Conservation (phyloP, 2,888 invertebrate genomes). For the Tortricodes alternella region DNA sequence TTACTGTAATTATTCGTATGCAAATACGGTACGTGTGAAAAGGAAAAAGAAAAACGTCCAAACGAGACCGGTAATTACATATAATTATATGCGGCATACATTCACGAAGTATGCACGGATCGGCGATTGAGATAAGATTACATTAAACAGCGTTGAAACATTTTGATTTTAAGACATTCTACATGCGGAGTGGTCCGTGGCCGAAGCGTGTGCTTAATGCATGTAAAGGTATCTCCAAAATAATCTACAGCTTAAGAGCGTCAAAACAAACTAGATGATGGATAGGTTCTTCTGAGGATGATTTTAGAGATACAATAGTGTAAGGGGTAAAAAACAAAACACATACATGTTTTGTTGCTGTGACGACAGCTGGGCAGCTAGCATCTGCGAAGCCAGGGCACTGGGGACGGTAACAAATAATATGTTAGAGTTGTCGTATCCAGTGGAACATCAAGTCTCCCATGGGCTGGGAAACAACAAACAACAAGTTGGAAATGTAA, state of each 20-base stretch:
- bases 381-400: constrained; percentile 98
- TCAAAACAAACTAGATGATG: background rate
- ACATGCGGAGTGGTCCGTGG: constrained; percentile 63
- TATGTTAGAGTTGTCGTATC: constrained; percentile 68
- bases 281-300: constrained; percentile 36
- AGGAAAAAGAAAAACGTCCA: constrained; percentile 75
- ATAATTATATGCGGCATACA: constrained; percentile 78
- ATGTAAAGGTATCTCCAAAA: constrained; percentile 69
- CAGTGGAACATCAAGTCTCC: constrained; percentile 48
- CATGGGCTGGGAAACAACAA: constrained; percentile 43
- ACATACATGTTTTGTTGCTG: constrained; percentile 98
- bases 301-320: constrained; percentile 54
- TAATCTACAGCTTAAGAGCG: constrained; percentile 48
- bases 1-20: constrained; percentile 76
- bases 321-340: constrained; percentile 76
- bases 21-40: constrained; percentile 81
- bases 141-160: constrained; percentile 80
- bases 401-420: constrained; percentile 88
- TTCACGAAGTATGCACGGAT: constrained; percentile 75
- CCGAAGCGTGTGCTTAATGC: constrained; percentile 77
- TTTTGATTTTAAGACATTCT: constrained; percentile 81
- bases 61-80: constrained; percentile 71
- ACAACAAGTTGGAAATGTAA: constrained; percentile 32
- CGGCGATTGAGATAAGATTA: constrained; percentile 76
- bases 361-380: constrained; percentile 95